Evolutionary conservation across 2,888 invertebrate genomes (phyloP), one percentile per base, ranked within the genome.

Genomic region (Meta bourneti): DNA sequence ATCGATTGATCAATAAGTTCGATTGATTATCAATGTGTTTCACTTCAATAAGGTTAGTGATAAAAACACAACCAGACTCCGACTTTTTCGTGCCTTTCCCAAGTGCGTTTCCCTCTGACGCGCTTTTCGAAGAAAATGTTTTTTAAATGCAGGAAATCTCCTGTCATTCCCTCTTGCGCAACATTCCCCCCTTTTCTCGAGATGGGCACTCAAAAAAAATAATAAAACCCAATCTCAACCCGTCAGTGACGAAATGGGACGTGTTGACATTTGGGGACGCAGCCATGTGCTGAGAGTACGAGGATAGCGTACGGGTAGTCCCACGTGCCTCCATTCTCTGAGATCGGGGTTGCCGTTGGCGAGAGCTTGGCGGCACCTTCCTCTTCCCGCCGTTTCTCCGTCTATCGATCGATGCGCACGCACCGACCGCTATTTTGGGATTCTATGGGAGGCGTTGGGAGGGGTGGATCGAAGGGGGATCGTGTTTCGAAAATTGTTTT

Each of bases 291-390:
- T 19, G 20, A n/a, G 88, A 34, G 88, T 82, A 89, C 74, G 74
- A 81, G 88, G 16, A 20, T 70, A 49, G 72, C 48, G 89, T 84
- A 84, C 84, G 83, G 72, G 83, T 75, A n/a, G 61, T 52, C 54
- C 71, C 88, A 88, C 88, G 88, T 88, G 88, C 89, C 72, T 89
- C 71, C 85, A 77, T 79, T 74, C 81, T 78, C 51, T 19, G 82
- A 20, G 19, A 19, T 4, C 20, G 20, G 71, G 89, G 89, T 84
- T 84, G 79, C 79, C 77, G 20, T 52, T 48, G n/a, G 51, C 61
- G 61, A 34, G 34, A 52, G 16, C 77, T 79, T 87, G 48, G 72
- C 61, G 74, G 7, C 52, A 16, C 54, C 19, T 75, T 11, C 54
- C 6, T 49, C 49, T 88, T 81, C 88, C 88, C 81, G 81, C 88